Evolutionary conservation across 2,888 invertebrate species (phyloP).

Genomic region (Xanthia togata): DNA sequence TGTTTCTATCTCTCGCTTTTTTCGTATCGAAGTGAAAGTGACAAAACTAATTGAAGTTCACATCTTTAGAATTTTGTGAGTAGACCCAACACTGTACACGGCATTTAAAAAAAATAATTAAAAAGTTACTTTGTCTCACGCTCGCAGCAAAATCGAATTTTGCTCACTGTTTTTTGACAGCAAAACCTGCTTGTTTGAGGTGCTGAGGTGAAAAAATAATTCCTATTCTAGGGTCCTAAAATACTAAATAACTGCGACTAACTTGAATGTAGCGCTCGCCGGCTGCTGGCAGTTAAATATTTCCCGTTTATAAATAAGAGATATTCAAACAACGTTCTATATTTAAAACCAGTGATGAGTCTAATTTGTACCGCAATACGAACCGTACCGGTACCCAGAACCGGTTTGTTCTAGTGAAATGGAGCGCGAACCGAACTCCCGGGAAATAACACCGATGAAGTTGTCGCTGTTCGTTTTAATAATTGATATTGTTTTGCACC

Average conservation of each 20-base stretch:
- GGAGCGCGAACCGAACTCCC: slow-evolving; percentile 65
- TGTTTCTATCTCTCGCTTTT: no score
- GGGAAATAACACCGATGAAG: slow-evolving; percentile 68
- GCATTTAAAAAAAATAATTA: no score
- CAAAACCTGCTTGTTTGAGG: no score
- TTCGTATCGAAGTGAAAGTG: no score
- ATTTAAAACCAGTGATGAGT: slow-evolving; percentile 60
- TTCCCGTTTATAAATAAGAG: neutral
- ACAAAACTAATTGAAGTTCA: no score
- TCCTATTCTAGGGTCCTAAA: neutral
- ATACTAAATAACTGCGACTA: neutral
- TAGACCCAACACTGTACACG: no score
- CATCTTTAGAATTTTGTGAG: no score
- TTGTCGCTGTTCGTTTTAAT: slow-evolving; percentile 64
- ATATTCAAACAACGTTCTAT: slow-evolving; percentile 23
- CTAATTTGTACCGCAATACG: slow-evolving; percentile 59
- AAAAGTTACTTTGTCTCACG: no score
- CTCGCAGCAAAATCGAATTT: no score
- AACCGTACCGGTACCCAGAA: slow-evolving; percentile 36
- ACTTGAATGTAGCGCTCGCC: neutral
- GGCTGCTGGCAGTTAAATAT: neutral
- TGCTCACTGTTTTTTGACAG: no score
- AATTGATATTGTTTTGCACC: slow-evolving; percentile 65
- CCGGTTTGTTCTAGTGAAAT: slow-evolving; percentile 66
- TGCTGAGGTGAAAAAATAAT: no score